These are phyloP conservation scores for Myoxocephalus aenaeus DNA, from an alignment of 2,797 vertebrate species.

Conservation along the genomic window DNA sequence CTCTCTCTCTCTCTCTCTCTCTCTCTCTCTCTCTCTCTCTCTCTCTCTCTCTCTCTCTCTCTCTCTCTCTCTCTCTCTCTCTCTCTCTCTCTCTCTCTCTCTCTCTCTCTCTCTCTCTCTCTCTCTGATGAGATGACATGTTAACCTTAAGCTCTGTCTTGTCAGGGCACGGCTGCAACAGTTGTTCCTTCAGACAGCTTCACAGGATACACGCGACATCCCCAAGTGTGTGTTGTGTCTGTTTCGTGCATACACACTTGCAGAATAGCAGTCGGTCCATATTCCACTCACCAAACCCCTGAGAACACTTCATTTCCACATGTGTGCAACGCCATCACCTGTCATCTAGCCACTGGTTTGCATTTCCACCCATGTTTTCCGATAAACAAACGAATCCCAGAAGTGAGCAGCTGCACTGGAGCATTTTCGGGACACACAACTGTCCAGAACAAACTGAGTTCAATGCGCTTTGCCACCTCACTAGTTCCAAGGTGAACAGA, in stretches of 20 bases:
- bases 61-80: no score
- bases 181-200: not conserved
- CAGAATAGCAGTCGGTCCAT: conserved; percentile 1
- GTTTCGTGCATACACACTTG: not conserved
- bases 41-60: no score
- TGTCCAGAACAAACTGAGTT: conserved; percentile 31
- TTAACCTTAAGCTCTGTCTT: not conserved
- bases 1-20: no score
- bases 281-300: not conserved
- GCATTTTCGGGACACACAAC: conserved; percentile 45
- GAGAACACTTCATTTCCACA: conserved; percentile 34
- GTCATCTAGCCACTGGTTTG: conserved; percentile 43
- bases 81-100: no score
- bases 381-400: conserved; percentile 45
- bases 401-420: conserved; percentile 25
- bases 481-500: conserved; percentile 54
- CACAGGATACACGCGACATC: not conserved
- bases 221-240: not conserved
- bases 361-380: conserved; percentile 50
- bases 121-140: not conserved
- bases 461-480: conserved; percentile 31
- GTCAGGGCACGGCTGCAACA: not conserved
- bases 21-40: no score
- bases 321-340: conserved; percentile 50
- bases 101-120: no score